A percentile compares a stretch with the other conserved stretches of the same genome.
Evolutionary conservation across 2,113 vertebrate genomes (phyloP).

Genomic region (Fulmarus glacialis): DNA sequence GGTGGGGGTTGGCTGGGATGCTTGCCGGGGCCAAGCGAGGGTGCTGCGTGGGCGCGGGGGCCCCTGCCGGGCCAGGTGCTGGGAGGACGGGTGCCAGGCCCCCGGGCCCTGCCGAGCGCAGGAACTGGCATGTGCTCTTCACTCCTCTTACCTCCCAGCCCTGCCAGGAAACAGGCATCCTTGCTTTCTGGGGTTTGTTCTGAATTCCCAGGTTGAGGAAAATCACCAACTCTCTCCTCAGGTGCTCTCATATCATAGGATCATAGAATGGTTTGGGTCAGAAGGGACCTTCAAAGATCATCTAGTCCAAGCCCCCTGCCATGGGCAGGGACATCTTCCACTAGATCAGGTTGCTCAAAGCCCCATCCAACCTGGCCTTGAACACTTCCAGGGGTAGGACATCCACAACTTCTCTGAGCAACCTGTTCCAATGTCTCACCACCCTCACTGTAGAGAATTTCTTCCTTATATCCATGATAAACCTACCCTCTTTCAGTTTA

Average conservation of each 20-base stretch:
- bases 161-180: not conserved
- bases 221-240: not conserved
- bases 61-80: not conserved
- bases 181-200: not conserved
- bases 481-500: not conserved
- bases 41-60: not conserved
- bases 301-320: rapidly evolving
- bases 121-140: not conserved
- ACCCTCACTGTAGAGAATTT: not conserved
- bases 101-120: not conserved
- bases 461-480: not conserved
- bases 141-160: not conserved
- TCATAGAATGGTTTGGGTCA: not conserved
- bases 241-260: not conserved
- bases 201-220: not conserved
- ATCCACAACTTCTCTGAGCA: not conserved
- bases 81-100: not conserved
- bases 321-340: not conserved
- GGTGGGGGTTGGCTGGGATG: not conserved
- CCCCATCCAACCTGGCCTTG: rapidly evolving
- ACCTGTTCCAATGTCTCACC: not conserved
- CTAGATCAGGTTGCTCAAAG: not conserved
- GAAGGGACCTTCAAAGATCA: not conserved
- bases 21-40: rapidly evolving
- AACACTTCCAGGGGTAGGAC: not conserved